Percentiles rank a stretch among this genome's conserved stretches.
Conservation (phyloP, 1,140 invertebrate species). For the Atopsyche davidsoni region DNA sequence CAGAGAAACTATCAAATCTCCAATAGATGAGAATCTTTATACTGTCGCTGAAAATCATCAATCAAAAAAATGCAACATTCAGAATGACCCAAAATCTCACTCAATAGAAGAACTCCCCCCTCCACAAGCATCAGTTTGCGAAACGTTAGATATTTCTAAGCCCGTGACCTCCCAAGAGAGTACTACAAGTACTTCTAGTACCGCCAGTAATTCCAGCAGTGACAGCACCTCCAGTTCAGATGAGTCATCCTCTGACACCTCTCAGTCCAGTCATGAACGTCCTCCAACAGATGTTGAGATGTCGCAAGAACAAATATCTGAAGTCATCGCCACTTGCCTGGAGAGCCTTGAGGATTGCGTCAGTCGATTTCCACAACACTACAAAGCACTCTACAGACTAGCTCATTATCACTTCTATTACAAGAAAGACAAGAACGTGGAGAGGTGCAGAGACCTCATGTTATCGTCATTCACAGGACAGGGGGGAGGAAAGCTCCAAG, state of each 20-base stretch:
- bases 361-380: constrained; percentile 81
- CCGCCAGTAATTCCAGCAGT: constrained; percentile 19
- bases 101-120: constrained; percentile 19
- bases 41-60: background rate
- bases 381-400: constrained; percentile 85
- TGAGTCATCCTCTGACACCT: constrained; percentile 41
- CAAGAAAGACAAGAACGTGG: constrained; percentile 58
- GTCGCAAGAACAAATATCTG: constrained; percentile 42
- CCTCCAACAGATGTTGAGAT: constrained; percentile 26
- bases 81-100: constrained; percentile 14
- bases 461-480: constrained; percentile 59
- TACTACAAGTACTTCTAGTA: constrained; percentile 23
- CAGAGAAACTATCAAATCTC: background rate
- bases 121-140: too few relatives aligned
- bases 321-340: constrained; percentile 55
- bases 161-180: too few relatives aligned
- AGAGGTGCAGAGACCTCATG: constrained; percentile 65
- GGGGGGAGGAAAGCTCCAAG: constrained; percentile 59
- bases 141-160: too few relatives aligned
- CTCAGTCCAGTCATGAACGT: constrained; percentile 33
- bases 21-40: too few relatives aligned
- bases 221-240: constrained; percentile 39
- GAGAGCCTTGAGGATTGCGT: constrained; percentile 78
- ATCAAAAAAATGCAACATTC: background rate
- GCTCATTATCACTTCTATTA: constrained; percentile 79